These are phyloP conservation scores for Epistrophe grossulariae DNA, from an alignment of 2,888 invertebrate genomes.

Conservation along the genomic window DNA sequence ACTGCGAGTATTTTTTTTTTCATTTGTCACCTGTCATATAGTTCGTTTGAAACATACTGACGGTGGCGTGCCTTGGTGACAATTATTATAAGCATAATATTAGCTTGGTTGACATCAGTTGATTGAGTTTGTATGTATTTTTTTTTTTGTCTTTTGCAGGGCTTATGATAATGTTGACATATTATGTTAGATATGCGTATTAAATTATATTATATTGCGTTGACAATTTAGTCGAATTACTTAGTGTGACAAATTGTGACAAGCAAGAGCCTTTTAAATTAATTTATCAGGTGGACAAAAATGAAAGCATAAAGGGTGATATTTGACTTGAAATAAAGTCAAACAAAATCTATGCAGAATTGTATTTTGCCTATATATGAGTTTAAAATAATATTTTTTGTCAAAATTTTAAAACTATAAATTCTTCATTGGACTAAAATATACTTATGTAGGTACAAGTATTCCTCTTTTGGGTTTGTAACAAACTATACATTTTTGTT, in stretches of 20 bases:
- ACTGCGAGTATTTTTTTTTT: slow-evolving; percentile 12
- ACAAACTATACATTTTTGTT: too few species aligned
- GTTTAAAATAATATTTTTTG: too few species aligned
- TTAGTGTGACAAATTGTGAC: not conserved
- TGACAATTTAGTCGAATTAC: not conserved
- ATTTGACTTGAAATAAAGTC: too few species aligned
- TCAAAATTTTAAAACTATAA: too few species aligned
- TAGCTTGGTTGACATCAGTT: slow-evolving; percentile 38
- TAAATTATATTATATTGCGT: not conserved
- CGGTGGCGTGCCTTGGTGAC: not conserved
- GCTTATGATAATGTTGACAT: not conserved
- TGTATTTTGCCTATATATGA: too few species aligned
- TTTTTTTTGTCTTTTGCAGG: not conserved
- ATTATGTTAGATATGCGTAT: not conserved
- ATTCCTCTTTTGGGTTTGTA: too few species aligned
- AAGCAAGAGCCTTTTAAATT: not conserved
- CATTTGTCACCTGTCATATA: slow-evolving; percentile 39
- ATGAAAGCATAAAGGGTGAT: not conserved
- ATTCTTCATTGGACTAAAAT: too few species aligned
- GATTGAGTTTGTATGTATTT: slow-evolving; percentile 19
- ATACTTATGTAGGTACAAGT: too few species aligned
- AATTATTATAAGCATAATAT: slow-evolving; percentile 14
- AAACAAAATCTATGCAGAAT: too few species aligned
- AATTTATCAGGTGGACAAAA: not conserved
- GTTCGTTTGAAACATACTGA: slow-evolving; percentile 9